Conservation (phyloP, 2,113 vertebrate genomes). For the Thermophis baileyi region DNA sequence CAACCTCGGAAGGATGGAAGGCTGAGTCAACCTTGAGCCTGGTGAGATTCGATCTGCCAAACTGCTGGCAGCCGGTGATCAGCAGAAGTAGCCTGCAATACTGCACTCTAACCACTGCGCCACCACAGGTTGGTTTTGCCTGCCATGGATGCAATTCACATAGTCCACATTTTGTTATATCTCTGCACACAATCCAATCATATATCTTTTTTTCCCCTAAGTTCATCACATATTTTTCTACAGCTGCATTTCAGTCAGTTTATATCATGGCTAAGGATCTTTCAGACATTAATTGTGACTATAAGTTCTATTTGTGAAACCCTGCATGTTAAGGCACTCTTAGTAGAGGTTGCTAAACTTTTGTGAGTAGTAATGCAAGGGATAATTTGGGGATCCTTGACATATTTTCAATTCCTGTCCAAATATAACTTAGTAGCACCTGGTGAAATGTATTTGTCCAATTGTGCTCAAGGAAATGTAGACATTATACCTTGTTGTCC, state of each 20-base stretch:
- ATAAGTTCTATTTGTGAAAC: not conserved
- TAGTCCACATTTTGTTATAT: not conserved
- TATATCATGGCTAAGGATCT: not conserved
- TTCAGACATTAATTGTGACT: not conserved
- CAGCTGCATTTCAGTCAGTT: not conserved
- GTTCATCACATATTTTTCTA: not conserved
- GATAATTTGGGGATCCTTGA: not conserved
- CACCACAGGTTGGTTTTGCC: no score
- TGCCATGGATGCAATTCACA: not conserved
- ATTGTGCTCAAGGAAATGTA: not conserved
- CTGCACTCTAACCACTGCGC: no score
- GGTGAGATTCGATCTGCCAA: no score
- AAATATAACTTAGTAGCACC: not conserved
- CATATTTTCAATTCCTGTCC: not conserved
- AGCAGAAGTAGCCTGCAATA: no score
- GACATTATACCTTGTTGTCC: not conserved
- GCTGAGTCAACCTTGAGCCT: no score
- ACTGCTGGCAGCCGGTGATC: no score
- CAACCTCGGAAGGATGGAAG: no score
- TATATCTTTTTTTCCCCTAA: not conserved
- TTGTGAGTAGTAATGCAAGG: not conserved
- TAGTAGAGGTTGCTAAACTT: not conserved
- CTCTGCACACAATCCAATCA: no score
- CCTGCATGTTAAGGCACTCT: not conserved
- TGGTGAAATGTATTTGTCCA: not conserved